phyloP scores from a whole-genome alignment of 2,113 vertebrate species.

The Fukomys damarensis region DNA sequence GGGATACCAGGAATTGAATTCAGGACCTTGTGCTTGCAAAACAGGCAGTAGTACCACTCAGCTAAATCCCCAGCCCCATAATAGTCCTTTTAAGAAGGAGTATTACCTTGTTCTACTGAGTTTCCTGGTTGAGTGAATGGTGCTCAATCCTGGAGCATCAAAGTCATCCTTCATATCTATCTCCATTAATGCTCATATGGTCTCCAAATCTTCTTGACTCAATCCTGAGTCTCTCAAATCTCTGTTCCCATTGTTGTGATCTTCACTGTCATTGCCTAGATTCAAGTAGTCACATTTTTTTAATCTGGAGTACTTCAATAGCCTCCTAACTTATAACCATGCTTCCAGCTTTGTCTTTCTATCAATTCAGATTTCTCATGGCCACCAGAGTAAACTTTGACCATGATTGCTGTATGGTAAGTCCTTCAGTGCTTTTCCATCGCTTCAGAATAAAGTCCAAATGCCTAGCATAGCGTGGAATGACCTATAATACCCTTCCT shows the following conservation, averaged over 20 bases:
- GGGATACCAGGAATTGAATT: too few relatives aligned
- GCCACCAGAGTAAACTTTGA: background rate
- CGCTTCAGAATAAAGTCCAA: background rate
- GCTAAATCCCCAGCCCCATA: too few relatives aligned
- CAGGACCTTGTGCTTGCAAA: too few relatives aligned
- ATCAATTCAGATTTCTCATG: background rate
- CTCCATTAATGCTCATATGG: too few relatives aligned
- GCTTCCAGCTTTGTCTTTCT: background rate
- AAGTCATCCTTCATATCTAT: background rate
- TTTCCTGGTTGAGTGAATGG: background rate
- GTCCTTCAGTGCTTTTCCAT: background rate
- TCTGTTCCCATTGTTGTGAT: background rate
- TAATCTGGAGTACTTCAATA: background rate
- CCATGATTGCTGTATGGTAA: background rate
- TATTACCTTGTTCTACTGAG: background rate
- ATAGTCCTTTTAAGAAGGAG: background rate
- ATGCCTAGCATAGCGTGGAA: background rate
- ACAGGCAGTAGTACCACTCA: too few relatives aligned
- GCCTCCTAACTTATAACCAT: background rate
- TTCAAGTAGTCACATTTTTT: background rate
- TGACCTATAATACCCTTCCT: background rate
- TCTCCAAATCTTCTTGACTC: background rate
- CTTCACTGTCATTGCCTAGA: background rate
- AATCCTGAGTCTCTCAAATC: background rate
- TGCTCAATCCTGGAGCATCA: background rate